phyloP scores from a whole-genome alignment of 2,797 vertebrate genomes.

The Pagetopsis macropterus region DNA sequence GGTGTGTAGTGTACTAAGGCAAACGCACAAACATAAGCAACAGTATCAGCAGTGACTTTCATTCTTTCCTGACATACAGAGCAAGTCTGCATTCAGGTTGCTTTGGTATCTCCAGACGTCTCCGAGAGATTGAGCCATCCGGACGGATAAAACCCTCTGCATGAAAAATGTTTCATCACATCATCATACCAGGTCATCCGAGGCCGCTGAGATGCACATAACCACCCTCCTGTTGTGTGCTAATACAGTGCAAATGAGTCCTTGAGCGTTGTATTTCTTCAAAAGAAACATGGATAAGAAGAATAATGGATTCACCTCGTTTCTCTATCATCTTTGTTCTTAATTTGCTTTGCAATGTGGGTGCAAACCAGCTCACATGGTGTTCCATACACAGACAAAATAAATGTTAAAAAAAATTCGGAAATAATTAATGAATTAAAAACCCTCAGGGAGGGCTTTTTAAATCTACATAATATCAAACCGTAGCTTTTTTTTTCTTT shows the following conservation, averaged over 20 bases:
- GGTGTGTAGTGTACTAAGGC: conserved; percentile 2
- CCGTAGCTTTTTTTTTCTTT: conserved; percentile 76
- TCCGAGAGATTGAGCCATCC: conserved; percentile 40
- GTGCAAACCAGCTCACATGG: conserved; percentile 64
- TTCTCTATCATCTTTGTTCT: conserved; percentile 71
- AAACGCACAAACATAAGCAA: conserved; percentile 23
- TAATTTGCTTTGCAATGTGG: conserved; percentile 74
- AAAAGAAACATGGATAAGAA: conserved; percentile 56
- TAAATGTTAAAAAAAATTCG: conserved; percentile 41
- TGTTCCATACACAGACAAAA: conserved; percentile 74
- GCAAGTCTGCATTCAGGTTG: conserved; percentile 51
- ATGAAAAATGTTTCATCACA: conserved; percentile 35
- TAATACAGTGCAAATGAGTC: conserved; percentile 75
- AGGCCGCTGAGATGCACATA: conserved; percentile 44
- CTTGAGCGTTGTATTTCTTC: conserved; percentile 71
- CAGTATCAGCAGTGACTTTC: conserved; percentile 20
- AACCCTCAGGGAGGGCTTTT: conserved; percentile 75
- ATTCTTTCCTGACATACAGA: conserved; percentile 35
- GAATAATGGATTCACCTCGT: conserved; percentile 68
- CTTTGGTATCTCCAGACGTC: conserved; percentile 38
- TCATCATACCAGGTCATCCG: conserved; percentile 41
- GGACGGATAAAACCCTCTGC: conserved; percentile 31
- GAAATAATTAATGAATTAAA: conserved; percentile 78
- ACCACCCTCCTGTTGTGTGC: conserved; percentile 31
- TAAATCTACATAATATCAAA: conserved; percentile 85